Percentiles rank a stretch among this genome's conserved stretches.
Conservation (phyloP, 1,140 invertebrate genomes). For the Rhopalosiphum maidis region DNA sequence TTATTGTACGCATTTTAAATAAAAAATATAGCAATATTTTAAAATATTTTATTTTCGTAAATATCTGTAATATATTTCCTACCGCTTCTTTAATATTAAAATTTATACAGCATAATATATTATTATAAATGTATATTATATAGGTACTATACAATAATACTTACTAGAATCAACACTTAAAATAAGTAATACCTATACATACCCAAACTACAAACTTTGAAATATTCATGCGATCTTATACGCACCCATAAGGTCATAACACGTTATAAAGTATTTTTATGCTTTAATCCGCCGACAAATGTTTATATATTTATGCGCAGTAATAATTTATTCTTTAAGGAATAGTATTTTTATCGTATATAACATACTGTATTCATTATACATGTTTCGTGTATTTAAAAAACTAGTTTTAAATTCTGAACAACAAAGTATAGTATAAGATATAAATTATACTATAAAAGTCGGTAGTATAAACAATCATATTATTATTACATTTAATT, state of each 20-base stretch:
- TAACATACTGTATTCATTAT: background rate
- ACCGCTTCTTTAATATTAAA: background rate
- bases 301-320: background rate
- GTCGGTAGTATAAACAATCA: conserved; percentile 36
- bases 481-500: conserved; percentile 39
- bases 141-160: background rate
- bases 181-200: background rate
- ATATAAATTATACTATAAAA: conserved; percentile 39
- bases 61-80: background rate
- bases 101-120: background rate
- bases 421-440: background rate
- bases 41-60: background rate
- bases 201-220: conserved; percentile 20
- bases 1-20: too few species aligned
- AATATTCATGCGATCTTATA: background rate
- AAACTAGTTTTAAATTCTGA: conserved; percentile 47
- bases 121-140: background rate
- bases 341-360: conserved; percentile 22
- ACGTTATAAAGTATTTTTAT: conserved; percentile 18
- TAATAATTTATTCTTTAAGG: conserved; percentile 24
- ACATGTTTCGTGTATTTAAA: conserved; percentile 25
- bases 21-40: background rate
- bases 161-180: background rate
- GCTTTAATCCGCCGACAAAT: conserved; percentile 32
- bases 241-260: conserved; percentile 12